Evolutionary conservation across 2,888 invertebrate species (phyloP).

Genomic region (Marasmarcha lunaedactyla): DNA sequence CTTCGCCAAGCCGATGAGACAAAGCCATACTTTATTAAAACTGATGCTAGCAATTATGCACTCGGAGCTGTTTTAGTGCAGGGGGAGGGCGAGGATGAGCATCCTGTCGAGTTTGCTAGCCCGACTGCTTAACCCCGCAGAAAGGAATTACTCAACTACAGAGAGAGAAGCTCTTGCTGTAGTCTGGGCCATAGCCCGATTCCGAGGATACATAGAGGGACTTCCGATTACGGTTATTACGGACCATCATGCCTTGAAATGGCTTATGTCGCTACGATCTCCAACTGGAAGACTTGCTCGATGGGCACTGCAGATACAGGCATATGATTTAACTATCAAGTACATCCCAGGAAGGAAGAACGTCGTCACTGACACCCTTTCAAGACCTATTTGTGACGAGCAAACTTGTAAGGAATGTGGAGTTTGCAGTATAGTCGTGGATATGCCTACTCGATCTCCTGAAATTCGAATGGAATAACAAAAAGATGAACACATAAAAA

Average conservation of each 20-base stretch:
- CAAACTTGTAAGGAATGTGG: too few relatives aligned
- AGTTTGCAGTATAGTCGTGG: conserved; percentile 7
- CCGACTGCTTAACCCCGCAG: conserved; percentile 20
- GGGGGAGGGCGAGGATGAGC: too few relatives aligned
- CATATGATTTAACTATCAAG: conserved; percentile 9
- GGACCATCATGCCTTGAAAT: too few relatives aligned
- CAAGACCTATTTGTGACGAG: too few relatives aligned
- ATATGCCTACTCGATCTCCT: conserved; percentile 4
- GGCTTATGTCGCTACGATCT: conserved; percentile 25
- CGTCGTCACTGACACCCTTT: conserved; percentile 10
- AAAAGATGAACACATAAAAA: conserved; percentile 6
- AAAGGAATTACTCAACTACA: conserved; percentile 15
- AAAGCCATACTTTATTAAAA: conserved; percentile 8
- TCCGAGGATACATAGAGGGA: too few relatives aligned
- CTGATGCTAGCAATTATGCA: conserved; percentile 21
- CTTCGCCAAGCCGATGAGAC: too few relatives aligned
- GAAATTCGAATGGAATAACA: conserved; percentile 4
- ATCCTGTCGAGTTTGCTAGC: too few relatives aligned
- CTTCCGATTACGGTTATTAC: too few relatives aligned
- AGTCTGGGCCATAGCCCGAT: too few relatives aligned
- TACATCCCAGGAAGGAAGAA: conserved; percentile 6
- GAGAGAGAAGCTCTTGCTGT: too few relatives aligned
- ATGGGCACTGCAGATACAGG: too few relatives aligned
- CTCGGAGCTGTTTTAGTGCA: too few relatives aligned
- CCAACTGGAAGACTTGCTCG: conserved; percentile 35